Base-by-base conservation (phyloP, 2,113 vertebrate genomes). In the Eolophus roseicapilla region DNA sequence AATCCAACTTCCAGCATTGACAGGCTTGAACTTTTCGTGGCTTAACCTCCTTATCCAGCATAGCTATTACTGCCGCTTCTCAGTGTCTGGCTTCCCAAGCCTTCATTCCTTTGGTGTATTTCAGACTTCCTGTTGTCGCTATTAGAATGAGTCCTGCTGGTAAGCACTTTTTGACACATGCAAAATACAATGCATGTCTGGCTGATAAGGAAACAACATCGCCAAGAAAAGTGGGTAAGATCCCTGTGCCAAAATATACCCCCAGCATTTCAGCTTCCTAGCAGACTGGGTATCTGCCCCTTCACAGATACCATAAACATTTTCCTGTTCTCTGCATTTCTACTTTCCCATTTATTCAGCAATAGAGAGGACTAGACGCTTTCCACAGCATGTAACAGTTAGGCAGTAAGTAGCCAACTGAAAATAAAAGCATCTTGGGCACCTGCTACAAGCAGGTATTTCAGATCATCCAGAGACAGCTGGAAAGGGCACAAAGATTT, bases 401-500 rank as follows among this genome's bases (percentile, higher is more conserved):
- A 93, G 31, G 64, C 75, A 86, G 47, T 75, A 95, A 96, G 87
- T 71, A 94, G 60, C 43, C 47, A 86, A 84, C 29, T 79, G 91
- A 96, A 97, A 97, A 97, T 90, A 95, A 97, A 97, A 96, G 65
- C 67, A 90, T 84, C 89, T 80, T 85, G 71, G 91, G 76, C 65
- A 80, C 60, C 82, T 96, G 88, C 46, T 94, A 93, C 64, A 96
- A 90, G 57, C 82, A 96, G 35, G 52, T 92, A 85, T 92, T 97
- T 96, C 93, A 95, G 94, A 90, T 97, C 74, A 87, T 71, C 71
- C 63, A 76, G 57, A 90, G 89, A 78, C 60, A 92, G 76, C 57
- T 92, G 86, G 35, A 83, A 97, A 96, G 93, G 10, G 49, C 44
- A 93, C 46, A 67, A 44, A 64, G 70, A 73, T 53, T 89, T 91